Evolutionary conservation across 2,888 invertebrate species (phyloP), one percentile per base, ranked within the genome.

Genomic region (Uloborus plumipes): DNA sequence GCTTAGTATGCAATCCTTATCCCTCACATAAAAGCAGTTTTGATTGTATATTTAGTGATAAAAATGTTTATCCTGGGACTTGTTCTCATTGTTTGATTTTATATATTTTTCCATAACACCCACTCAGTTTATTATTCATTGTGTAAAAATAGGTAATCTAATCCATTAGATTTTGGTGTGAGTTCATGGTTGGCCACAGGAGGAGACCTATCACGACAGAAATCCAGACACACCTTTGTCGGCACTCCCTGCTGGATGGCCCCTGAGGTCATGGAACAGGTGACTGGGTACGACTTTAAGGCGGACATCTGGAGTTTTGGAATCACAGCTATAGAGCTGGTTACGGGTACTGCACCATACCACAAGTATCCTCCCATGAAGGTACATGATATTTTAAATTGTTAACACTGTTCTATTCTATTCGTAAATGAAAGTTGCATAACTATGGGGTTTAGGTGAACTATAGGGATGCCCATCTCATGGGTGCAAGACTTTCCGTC

Each of bases 171-270:
- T 90, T 99, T 99, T 89, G 99, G 99, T 80, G 99, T 99, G 0
- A 97, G 97, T 85, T 97, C 98, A 1, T 98, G 97, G 97, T 90
- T 99, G 87, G 96, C 98, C 11, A 97, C 97, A 0, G 98, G 97
- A 6, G 93, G 97, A 75, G 98, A 98, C 89, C 90, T 96, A 84
- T 96, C 96, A 7, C 92, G 98, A 66, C 97, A 98, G 89, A 96
- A 96, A 91, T 95, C 97, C 26, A 91, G 99, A 58, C 98, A 99
- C 89, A 98, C 98, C 0, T 99, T 99, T 90, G 99, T 99, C 1
- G 99, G 99, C 15, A 99, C 99, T 0, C 98, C 98, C 0, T 99
- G 98, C 88, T 99, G 98, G 98, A 98, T 98, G 98, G 98, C 99
- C 2, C 99, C 99, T 0, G 99, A 99, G 91, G 99, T 99, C 86